A percentile compares a stretch with the other conserved stretches of the same genome.
phyloP scores from a whole-genome alignment of 2,888 invertebrate genomes.

The Chloroclystis v-ata region DNA sequence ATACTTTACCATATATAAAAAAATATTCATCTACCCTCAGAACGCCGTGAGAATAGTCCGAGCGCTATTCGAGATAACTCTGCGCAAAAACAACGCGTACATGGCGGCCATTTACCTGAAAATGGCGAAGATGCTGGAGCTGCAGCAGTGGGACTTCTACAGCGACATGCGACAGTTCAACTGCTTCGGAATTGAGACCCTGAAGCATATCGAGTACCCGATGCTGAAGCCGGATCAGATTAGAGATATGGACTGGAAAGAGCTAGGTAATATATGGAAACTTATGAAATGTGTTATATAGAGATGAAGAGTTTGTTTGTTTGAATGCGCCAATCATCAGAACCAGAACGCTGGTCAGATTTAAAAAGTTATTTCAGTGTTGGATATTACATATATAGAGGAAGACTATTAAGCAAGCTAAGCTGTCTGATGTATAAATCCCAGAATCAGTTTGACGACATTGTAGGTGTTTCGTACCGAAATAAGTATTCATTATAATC shows the following conservation, averaged over 20 bases:
- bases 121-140: slow-evolving; percentile 95
- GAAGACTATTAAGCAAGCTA: too few species aligned
- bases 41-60: slow-evolving; percentile 94
- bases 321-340: too few species aligned
- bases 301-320: too few species aligned
- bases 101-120: slow-evolving; percentile 90
- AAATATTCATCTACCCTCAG: slow-evolving; percentile 57
- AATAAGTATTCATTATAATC: too few species aligned
- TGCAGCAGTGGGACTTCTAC: slow-evolving; percentile 92
- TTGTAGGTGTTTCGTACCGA: too few species aligned
- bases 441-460: too few species aligned
- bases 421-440: too few species aligned
- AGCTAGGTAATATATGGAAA: slow-evolving; percentile 86
- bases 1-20: too few species aligned
- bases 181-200: slow-evolving; percentile 85
- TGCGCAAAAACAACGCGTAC: slow-evolving; percentile 92
- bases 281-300: too few species aligned
- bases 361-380: too few species aligned
- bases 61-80: slow-evolving; percentile 95
- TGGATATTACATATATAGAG: too few species aligned
- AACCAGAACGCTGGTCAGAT: too few species aligned
- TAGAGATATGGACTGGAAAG: slow-evolving; percentile 90
- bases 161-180: slow-evolving; percentile 92
- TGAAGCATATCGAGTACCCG: slow-evolving; percentile 88
- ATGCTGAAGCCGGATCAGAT: slow-evolving; percentile 87